phyloP scores from a whole-genome alignment of 2,797 vertebrate species.

The Myripristis murdjan region DNA sequence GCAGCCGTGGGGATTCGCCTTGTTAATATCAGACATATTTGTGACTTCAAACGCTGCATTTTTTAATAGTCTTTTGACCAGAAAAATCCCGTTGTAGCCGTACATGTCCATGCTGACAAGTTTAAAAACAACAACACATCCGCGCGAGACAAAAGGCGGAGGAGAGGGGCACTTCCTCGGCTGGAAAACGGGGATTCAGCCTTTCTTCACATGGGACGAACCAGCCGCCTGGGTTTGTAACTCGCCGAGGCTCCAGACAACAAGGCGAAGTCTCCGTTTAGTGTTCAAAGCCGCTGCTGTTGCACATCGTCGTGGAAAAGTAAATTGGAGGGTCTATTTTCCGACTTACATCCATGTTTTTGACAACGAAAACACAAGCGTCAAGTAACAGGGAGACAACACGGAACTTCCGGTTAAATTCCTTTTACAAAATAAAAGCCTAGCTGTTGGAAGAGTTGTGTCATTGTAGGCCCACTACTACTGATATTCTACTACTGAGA shows the following conservation, averaged over 20 bases:
- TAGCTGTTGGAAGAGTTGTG: not conserved
- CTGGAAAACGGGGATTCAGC: not conserved
- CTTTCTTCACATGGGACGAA: not conserved
- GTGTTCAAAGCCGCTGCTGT: not conserved
- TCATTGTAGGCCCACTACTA: no score
- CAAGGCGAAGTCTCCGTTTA: not conserved
- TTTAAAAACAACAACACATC: conserved; percentile 13
- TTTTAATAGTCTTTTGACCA: conserved; percentile 54
- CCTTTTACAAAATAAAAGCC: conserved; percentile 31
- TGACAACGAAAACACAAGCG: conserved; percentile 37
- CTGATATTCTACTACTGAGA: no score
- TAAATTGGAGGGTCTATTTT: conserved; percentile 19
- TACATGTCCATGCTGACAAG: conserved; percentile 67
- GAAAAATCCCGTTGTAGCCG: conserved; percentile 50
- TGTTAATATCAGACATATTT: conserved; percentile 76
- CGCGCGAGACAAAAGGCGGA: conserved; percentile 54
- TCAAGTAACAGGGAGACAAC: not conserved
- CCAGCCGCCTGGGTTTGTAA: not conserved
- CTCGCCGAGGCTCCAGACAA: not conserved
- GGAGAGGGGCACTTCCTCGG: not conserved
- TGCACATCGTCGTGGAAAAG: conserved; percentile 2
- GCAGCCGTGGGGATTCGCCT: conserved; percentile 80
- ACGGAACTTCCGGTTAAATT: not conserved
- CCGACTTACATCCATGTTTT: conserved; percentile 55
- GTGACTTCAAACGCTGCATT: conserved; percentile 40